These are phyloP conservation scores for Argyrosomus regius DNA, from an alignment of 2,797 vertebrate species.

Conservation along the genomic window DNA sequence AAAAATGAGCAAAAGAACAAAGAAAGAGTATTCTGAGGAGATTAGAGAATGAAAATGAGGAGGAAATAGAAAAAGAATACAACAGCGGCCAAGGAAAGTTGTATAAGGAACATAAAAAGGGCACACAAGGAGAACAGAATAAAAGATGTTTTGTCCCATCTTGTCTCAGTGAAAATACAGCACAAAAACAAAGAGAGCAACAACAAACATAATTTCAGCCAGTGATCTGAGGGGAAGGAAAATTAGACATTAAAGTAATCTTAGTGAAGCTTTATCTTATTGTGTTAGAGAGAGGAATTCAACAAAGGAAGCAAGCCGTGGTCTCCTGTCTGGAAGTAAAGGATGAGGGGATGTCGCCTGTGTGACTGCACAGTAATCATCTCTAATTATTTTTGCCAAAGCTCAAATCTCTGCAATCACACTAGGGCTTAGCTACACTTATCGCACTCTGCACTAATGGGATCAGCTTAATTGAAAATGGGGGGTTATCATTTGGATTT, in stretches of 20 bases:
- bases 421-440: constrained; percentile 59
- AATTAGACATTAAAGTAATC: constrained; percentile 53
- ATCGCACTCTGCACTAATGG: constrained; percentile 63
- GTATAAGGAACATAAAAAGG: constrained; percentile 4
- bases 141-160: constrained; percentile 27
- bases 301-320: constrained; percentile 40
- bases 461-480: constrained; percentile 62
- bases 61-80: background rate
- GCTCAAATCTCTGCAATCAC: constrained; percentile 63
- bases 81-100: background rate
- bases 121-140: constrained; percentile 1
- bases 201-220: constrained; percentile 30
- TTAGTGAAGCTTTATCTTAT: constrained; percentile 46
- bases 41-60: constrained; percentile 9
- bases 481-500: constrained; percentile 54
- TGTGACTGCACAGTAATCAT: constrained; percentile 64
- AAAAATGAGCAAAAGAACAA: constrained; percentile 31
- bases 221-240: constrained; percentile 33
- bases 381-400: constrained; percentile 69
- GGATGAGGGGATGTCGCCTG: constrained; percentile 51
- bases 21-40: background rate
- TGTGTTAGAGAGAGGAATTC: constrained; percentile 41
- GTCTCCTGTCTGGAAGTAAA: constrained; percentile 54
- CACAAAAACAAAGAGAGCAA: constrained; percentile 42
- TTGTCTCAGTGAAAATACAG: constrained; percentile 23